These are phyloP conservation scores for Oscheius sp. DNA, from an alignment of 2,888 invertebrate species.

Conservation along the genomic window DNA sequence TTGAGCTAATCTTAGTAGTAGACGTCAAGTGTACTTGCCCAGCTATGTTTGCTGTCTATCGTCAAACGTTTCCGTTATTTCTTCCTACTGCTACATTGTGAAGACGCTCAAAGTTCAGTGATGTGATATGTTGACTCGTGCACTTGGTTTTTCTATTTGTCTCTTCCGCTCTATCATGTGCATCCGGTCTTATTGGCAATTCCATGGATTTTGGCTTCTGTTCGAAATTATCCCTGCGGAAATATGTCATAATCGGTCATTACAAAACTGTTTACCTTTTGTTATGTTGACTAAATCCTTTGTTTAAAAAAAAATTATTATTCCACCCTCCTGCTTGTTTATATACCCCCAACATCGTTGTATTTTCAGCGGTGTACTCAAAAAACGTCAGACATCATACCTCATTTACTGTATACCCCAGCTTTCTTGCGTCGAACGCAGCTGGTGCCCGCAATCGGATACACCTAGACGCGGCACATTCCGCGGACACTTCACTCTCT, in stretches of 20 bases:
- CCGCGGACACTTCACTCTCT: conserved; percentile 29
- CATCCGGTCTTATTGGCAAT: conserved; percentile 24
- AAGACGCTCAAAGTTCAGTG: conserved; percentile 14
- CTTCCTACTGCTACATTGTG: no score
- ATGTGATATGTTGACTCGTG: conserved; percentile 28
- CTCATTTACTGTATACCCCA: conserved; percentile 4
- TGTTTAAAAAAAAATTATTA: not conserved
- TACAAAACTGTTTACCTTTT: not conserved
- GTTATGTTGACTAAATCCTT: not conserved
- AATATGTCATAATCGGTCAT: not conserved
- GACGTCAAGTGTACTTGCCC: not conserved
- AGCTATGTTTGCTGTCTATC: no score
- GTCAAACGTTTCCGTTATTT: no score
- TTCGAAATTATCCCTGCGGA: no score
- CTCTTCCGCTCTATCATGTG: conserved; percentile 26
- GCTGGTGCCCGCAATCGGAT: conserved; percentile 26
- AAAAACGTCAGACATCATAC: not conserved
- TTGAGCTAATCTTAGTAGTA: conserved; percentile 1
- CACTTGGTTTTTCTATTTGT: conserved; percentile 23
- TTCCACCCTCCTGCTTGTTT: not conserved
- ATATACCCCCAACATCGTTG: no score
- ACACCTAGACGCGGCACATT: conserved; percentile 20
- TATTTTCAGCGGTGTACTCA: not conserved
- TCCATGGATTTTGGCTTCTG: conserved; percentile 15
- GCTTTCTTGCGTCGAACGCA: conserved; percentile 20